phyloP scores from a whole-genome alignment of 2,888 invertebrate species.

The Notodonta ziczac region DNA sequence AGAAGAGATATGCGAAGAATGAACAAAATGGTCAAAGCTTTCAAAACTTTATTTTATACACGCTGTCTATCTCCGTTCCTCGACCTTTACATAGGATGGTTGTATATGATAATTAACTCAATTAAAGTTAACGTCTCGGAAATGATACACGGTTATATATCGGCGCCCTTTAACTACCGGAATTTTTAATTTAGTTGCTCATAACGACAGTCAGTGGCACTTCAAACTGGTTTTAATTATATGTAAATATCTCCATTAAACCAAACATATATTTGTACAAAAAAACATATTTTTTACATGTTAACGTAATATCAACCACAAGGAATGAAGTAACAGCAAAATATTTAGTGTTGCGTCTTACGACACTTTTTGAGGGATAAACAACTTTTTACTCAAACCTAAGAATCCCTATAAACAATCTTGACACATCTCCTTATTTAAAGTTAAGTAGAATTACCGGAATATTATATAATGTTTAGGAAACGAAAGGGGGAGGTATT shows the following conservation, averaged over 20 bases:
- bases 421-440: constrained; percentile 19
- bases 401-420: constrained; percentile 28
- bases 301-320: no score
- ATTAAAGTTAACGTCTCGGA: constrained; percentile 71
- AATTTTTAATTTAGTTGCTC: constrained; percentile 60
- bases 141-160: constrained; percentile 62
- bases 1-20: no score
- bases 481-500: constrained; percentile 36
- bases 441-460: constrained; percentile 20
- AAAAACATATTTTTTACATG: no score
- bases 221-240: constrained; percentile 4
- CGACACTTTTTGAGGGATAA: neutral
- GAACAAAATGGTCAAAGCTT: neutral
- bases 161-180: constrained; percentile 56
- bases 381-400: constrained; percentile 2
- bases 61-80: neutral
- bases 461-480: constrained; percentile 32
- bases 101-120: constrained; percentile 44
- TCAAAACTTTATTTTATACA: neutral
- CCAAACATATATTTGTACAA: no score
- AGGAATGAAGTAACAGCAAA: neutral
- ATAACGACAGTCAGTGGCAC: constrained; percentile 30
- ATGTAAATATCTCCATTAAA: neutral
- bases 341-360: neutral
- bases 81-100: neutral